Conservation (phyloP, 1,140 invertebrate genomes). For the Anthonomus grandis region DNA sequence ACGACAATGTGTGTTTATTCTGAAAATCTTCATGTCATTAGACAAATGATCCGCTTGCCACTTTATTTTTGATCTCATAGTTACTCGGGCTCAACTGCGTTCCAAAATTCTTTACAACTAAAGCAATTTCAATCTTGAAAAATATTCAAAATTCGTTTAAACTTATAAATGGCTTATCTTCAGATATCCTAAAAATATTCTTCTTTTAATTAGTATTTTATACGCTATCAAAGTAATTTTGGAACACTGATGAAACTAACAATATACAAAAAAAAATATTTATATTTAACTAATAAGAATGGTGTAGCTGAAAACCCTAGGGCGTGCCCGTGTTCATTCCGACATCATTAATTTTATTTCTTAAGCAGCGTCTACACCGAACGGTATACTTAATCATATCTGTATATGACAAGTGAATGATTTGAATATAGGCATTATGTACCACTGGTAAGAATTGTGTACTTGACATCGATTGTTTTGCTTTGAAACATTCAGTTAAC, state of each 20-base stretch:
- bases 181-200: no score
- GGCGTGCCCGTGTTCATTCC: constrained; percentile 5
- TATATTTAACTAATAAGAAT: constrained; percentile 12
- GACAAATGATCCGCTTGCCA: constrained; percentile 6
- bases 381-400: constrained; percentile 6
- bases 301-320: constrained; percentile 3
- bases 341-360: constrained; percentile 13
- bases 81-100: no score
- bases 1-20: not conserved
- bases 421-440: constrained; percentile 9
- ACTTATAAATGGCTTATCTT: no score
- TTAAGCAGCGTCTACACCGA: constrained; percentile 3
- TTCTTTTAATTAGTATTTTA: no score
- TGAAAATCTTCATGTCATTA: not conserved
- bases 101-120: no score
- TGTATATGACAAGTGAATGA: not conserved
- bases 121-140: no score
- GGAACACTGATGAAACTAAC: not conserved
- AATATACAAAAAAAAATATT: not conserved
- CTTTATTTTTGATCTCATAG: not conserved
- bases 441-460: constrained; percentile 8
- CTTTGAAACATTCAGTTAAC: constrained; percentile 4
- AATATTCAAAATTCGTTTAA: no score
- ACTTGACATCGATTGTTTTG: constrained; percentile 8
- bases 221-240: no score